Evolutionary conservation across 2,888 invertebrate species (phyloP).

Genomic region (Calameuta idolon): DNA sequence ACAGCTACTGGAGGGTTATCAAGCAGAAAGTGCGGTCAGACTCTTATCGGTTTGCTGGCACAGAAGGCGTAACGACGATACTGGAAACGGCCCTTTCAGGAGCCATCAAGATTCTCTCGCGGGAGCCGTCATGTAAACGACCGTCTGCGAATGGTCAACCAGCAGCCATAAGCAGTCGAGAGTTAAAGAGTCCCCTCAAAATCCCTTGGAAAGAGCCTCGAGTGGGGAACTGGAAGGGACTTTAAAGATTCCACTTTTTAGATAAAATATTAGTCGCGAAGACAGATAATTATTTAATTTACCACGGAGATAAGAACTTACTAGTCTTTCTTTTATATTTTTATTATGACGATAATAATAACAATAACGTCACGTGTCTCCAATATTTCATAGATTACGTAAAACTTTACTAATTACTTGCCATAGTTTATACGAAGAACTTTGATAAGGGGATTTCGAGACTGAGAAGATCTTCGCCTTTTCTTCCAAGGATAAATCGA

Average conservation of each 20-base stretch:
- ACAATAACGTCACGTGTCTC: background rate
- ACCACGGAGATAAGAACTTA: background rate
- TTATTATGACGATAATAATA: background rate
- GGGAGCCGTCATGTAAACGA: background rate
- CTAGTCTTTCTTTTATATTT: background rate
- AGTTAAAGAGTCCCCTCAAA: background rate
- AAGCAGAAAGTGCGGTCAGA: background rate
- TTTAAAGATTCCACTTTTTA: background rate
- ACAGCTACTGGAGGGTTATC: background rate
- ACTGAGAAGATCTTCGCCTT: background rate
- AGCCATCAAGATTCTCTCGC: background rate
- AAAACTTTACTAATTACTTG: background rate
- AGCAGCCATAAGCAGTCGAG: background rate
- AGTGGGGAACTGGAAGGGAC: background rate
- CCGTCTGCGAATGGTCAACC: background rate
- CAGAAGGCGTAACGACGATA: background rate
- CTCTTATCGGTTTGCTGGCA: background rate
- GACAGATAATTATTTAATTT: too few species aligned
- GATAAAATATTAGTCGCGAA: background rate
- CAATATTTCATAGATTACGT: background rate
- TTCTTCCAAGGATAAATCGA: background rate
- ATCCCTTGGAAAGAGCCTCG: background rate
- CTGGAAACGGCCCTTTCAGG: background rate
- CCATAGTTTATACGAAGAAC: background rate
- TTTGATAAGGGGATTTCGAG: background rate